phyloP scores from a whole-genome alignment of 2,888 invertebrate genomes.

The Podotricha telesiphe region DNA sequence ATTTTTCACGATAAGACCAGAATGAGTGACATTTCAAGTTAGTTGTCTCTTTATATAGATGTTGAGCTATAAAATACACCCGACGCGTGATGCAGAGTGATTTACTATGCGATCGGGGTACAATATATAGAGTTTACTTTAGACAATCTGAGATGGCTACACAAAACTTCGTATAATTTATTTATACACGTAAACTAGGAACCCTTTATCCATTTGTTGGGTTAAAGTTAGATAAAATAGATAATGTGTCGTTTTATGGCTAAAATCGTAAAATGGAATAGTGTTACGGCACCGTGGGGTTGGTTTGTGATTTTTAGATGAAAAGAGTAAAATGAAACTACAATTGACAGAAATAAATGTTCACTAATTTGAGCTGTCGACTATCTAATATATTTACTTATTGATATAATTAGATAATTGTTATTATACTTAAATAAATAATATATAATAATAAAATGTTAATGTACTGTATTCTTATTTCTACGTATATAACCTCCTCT shows the following conservation, averaged over 20 bases:
- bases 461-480: too few species aligned
- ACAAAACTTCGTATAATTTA: slow-evolving; percentile 77
- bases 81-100: slow-evolving; percentile 70
- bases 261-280: slow-evolving; percentile 69
- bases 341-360: slow-evolving; percentile 10
- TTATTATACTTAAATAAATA: background rate
- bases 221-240: slow-evolving; percentile 76
- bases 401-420: background rate
- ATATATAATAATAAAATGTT: too few species aligned
- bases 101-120: slow-evolving; percentile 66
- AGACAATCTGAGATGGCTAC: slow-evolving; percentile 64
- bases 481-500: too few species aligned
- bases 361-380: background rate
- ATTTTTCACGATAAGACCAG: slow-evolving; percentile 34
- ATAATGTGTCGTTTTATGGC: slow-evolving; percentile 77
- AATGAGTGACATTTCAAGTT: slow-evolving; percentile 52
- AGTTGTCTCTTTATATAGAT: slow-evolving; percentile 67
- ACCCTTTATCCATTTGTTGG: slow-evolving; percentile 79
- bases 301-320: slow-evolving; percentile 37
- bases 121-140: slow-evolving; percentile 74
- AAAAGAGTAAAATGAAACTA: slow-evolving; percentile 10
- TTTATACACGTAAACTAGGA: slow-evolving; percentile 74
- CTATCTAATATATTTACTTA: background rate
- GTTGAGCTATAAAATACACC: slow-evolving; percentile 69
- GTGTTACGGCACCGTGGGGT: slow-evolving; percentile 61